Evolutionary conservation across 1,140 invertebrate genomes (phyloP), one percentile per base, ranked within the genome.

Genomic region (Adelges cooleyi): DNA sequence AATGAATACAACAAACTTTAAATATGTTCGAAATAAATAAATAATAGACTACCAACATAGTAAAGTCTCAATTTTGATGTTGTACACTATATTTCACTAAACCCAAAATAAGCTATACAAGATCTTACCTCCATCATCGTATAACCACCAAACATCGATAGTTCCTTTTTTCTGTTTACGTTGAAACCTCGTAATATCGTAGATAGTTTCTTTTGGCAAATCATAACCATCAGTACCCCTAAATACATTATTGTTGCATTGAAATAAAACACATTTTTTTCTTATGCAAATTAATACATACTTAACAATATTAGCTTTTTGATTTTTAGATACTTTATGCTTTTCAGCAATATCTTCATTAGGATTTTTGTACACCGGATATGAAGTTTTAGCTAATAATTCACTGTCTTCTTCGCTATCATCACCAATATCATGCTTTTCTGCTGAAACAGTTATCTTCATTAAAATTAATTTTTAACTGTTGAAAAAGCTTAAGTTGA

Each of bases 141-240:
- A 86, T 4, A 86, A 73, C 84, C 84, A 86, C 82, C 83, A 85
- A 6, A 86, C 82, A 74, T 85, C 83, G 66, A 85, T 81, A 40
- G 77, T 79, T 23, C 81, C 81, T 73, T 76, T 76, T 25, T 73
- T 73, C 68, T 78, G 76, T 68, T 77, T 77, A n/a, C 74, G 68
- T 66, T 74, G 72, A 49, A 66, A 66, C 23, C 25, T 38, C 5
- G 65, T 54, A 8, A 66, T 66, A 3, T 66, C 38, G 25, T 56
- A 40, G n/a, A 54, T 48, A 22, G 11, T 56, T 9, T 66, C 65
- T 53, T 44, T 66, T 10, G 65, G 42, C 38, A 62, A 62, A 48
- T 62, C 56, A 62, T 62, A 62, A 48, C 56, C 56, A 62, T 62
- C 56, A 29, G 56, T 33, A 18, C 56, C 56, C 46, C 56, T 62